Conservation (phyloP, 2,888 invertebrate species). For the Syrphus vitripennis region DNA sequence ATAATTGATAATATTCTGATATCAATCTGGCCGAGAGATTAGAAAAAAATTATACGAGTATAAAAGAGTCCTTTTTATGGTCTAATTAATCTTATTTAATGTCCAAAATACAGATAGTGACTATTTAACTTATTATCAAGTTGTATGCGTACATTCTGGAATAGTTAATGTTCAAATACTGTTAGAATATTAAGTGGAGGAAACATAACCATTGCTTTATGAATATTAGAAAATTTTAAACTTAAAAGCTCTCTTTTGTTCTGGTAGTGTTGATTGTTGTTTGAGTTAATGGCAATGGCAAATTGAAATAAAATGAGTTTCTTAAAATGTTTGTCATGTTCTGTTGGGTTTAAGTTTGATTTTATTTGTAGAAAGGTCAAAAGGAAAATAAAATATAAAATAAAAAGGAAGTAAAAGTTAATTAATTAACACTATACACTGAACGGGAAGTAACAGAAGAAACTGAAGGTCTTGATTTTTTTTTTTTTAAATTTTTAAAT, state of each 20-base stretch:
- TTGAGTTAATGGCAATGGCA: background rate
- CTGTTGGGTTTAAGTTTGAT: background rate
- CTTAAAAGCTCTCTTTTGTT: background rate
- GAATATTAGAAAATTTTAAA: background rate
- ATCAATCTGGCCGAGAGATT: background rate
- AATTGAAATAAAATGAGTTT: background rate
- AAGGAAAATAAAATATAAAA: background rate
- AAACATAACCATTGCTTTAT: background rate
- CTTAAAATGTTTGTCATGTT: constrained; percentile 10
- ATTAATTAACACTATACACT: too few species aligned
- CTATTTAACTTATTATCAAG: background rate
- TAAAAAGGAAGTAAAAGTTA: background rate
- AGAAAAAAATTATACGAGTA: background rate
- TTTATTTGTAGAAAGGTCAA: background rate
- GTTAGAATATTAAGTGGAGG: background rate
- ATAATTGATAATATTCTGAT: background rate
- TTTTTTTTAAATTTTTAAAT: too few species aligned
- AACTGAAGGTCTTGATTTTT: too few species aligned
- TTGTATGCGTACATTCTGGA: background rate
- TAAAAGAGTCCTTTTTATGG: background rate
- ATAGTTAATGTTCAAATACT: background rate
- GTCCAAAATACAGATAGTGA: background rate
- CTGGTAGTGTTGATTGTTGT: background rate
- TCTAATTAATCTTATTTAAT: constrained; percentile 4
- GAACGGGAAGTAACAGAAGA: too few species aligned